Evolutionary conservation across 64 coral and sea anemone genomes (phyloP), one percentile per base, ranked within the genome.

Genomic region (Porites australiensis): DNA sequence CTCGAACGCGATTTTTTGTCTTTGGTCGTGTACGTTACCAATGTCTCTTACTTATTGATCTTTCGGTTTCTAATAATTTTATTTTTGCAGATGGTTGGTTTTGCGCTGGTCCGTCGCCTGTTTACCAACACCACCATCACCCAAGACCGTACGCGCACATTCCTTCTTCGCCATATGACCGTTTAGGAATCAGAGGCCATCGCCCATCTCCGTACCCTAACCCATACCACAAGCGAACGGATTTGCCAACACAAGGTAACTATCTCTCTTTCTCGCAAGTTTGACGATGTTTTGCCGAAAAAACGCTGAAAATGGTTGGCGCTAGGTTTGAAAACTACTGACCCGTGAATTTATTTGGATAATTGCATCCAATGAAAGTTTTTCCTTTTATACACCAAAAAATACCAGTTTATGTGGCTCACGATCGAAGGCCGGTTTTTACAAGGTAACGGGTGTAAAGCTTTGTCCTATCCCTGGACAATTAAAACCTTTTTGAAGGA

Each of bases 201-300:
- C 95, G 95, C 23, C 88, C 93, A 4, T 78, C 95, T 2, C 95
- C 95, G 13, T 98, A 98, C 44, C 92, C 92, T 8, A 98, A 74
- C 45, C 95, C 95, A n/a, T 98, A 98, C 77, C 82, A 94, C 77
- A 98, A 94, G 75, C 76, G 92, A 58, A 77, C 95, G 2, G 95
- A 98, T 64, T 44, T 98, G 20, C 77, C 92, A 49, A 78, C 92
- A 44, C 76, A 93, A 47, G 95, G 95, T 98, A 44, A 20, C 6
- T 13, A 50, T 62, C 62, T 64, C 10, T 73, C 48, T 71, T 58
- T 54, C 52, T 19, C 0, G 50, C 44, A 65, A 63, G 18, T n/a
- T 67, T 85, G n/a, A 65, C 52, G 23, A 3, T 79, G 1, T 44
- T 50, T 44, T 79, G 21, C 47, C 2, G 62, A 13, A 64, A 64